These are phyloP conservation scores for Muscicapa comitata DNA, from an alignment of 2,797 vertebrate species.

Conservation along the genomic window DNA sequence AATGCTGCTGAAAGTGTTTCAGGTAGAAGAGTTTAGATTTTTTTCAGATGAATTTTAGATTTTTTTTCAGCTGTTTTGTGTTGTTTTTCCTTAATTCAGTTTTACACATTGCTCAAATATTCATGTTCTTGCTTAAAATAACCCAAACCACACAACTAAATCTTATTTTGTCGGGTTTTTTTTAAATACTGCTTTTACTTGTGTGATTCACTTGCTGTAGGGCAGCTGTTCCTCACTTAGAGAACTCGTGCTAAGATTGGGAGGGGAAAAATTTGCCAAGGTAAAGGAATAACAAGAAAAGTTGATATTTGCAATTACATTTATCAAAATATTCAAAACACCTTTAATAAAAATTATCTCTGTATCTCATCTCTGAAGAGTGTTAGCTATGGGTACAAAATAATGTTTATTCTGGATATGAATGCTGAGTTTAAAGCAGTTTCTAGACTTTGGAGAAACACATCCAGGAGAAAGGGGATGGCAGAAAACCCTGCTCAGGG, in stretches of 20 bases:
- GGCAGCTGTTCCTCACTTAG: not conserved
- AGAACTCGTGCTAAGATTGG: not conserved
- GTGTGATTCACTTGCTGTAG: not conserved
- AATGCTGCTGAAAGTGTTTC: not conserved
- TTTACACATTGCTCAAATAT: not conserved
- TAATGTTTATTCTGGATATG: not conserved
- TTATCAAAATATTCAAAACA: not conserved
- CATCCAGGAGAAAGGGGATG: not conserved
- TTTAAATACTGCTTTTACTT: not conserved
- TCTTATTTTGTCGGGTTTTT: not conserved
- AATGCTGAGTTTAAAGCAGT: not conserved
- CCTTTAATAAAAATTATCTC: not conserved
- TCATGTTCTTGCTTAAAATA: not conserved
- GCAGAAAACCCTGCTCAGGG: not conserved
- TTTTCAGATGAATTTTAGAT: not conserved
- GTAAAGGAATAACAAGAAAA: not conserved
- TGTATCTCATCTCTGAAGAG: not conserved
- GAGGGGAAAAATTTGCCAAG: not conserved
- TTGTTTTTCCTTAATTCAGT: not conserved
- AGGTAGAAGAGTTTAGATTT: not conserved
- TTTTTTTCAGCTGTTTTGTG: not conserved
- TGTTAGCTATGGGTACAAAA: not conserved
- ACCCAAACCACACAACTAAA: not conserved
- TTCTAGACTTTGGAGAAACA: not conserved
- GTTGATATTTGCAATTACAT: not conserved